Evolutionary conservation across 2,113 vertebrate genomes (phyloP).

Genomic region (Nycticryphes semicollaris): DNA sequence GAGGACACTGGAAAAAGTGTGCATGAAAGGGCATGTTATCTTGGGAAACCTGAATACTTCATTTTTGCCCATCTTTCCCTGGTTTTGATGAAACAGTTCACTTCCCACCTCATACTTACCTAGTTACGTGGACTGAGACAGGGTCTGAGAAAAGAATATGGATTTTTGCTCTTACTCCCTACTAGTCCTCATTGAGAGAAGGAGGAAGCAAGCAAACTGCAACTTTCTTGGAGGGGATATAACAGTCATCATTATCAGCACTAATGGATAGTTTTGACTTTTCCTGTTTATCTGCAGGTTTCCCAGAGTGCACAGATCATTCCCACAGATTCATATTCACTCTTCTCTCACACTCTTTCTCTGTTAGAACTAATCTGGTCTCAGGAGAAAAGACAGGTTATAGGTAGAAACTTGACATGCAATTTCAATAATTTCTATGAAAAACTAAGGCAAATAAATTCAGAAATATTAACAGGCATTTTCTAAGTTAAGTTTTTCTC

Average conservation of each 20-base stretch:
- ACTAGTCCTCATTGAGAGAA: not conserved
- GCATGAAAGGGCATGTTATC: not conserved
- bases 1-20: not conserved
- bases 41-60: not conserved
- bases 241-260: not conserved
- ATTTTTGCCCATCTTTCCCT: not conserved
- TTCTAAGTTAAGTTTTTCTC: not conserved
- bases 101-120: not conserved
- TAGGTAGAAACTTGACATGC: not conserved
- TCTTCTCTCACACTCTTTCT: not conserved
- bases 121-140: not conserved
- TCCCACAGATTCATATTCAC: not conserved
- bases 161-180: not conserved
- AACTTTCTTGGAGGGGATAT: not conserved
- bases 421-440: not conserved
- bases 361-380: not conserved
- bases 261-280: not conserved
- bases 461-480: not conserved
- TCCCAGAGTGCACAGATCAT: not conserved
- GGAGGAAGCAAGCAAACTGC: not conserved
- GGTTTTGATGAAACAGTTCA: not conserved
- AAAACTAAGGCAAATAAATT: not conserved
- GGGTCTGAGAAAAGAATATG: not conserved
- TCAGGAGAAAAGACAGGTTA: not conserved
- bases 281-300: not conserved